Evolutionary conservation across 2,797 vertebrate species (phyloP).

Genomic region (Dipus sagitta): DNA sequence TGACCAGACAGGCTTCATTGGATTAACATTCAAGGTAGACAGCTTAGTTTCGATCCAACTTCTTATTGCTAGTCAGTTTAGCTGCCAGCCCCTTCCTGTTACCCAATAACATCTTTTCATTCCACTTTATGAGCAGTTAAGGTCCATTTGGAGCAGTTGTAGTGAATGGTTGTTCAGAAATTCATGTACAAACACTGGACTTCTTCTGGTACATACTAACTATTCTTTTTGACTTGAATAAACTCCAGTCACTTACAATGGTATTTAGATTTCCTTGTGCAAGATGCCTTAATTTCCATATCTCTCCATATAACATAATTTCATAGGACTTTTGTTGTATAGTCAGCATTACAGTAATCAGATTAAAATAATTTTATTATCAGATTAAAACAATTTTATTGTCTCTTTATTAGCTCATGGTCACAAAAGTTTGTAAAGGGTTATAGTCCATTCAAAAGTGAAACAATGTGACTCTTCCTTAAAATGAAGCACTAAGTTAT

Average conservation of each 20-base stretch:
- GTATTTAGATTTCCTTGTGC: not conserved
- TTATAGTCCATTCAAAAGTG: not conserved
- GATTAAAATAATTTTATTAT: constrained; percentile 4
- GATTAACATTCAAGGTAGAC: too few species aligned
- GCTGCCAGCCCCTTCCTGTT: not conserved
- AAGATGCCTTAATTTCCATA: not conserved
- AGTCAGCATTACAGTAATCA: not conserved
- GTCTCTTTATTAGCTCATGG: not conserved
- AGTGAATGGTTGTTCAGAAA: not conserved
- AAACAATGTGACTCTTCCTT: not conserved
- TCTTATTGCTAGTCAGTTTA: not conserved
- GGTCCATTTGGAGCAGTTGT: not conserved
- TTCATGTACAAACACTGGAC: not conserved
- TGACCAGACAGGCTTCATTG: too few species aligned
- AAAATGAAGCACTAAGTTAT: not conserved
- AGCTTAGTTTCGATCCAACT: too few species aligned
- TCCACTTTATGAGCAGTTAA: not conserved
- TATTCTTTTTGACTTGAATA: not conserved
- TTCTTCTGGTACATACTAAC: not conserved
- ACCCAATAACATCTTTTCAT: not conserved
- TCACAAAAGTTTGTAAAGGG: not conserved
- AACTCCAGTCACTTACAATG: not conserved
- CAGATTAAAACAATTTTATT: not conserved
- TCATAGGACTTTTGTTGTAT: not conserved
- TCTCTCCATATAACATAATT: not conserved